Conservation (phyloP, 2,113 vertebrate species). For the Setophaga coronata region DNA sequence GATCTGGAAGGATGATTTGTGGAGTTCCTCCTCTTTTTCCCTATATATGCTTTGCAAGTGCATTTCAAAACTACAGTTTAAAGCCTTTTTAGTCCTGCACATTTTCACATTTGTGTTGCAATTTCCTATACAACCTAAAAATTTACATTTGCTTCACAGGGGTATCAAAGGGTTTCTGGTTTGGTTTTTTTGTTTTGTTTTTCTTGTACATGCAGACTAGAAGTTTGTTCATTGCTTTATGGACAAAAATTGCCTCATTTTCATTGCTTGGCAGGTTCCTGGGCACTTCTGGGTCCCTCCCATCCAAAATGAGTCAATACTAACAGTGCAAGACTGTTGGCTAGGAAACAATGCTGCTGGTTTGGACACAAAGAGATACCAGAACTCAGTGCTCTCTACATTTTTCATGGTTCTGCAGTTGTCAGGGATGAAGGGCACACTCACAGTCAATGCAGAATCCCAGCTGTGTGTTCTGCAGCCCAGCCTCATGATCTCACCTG, state of each 20-base stretch:
- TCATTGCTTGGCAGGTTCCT: not conserved
- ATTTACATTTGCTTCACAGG: not conserved
- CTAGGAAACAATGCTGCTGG: not conserved
- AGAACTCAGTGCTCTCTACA: not conserved
- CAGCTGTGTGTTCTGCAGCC: not conserved
- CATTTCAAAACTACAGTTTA: not conserved
- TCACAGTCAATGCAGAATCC: not conserved
- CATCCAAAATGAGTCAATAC: not conserved
- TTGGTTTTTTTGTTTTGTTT: not conserved
- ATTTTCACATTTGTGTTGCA: not conserved
- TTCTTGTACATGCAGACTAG: not conserved
- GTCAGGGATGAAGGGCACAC: not conserved
- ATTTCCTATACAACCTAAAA: not conserved
- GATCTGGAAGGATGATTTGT: not conserved
- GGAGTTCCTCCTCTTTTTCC: not conserved
- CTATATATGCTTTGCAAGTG: not conserved
- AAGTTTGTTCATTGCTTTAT: not conserved
- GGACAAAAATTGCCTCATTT: not conserved
- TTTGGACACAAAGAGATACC: not conserved
- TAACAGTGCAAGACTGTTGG: not conserved
- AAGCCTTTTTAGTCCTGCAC: not conserved
- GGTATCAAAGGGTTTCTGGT: not conserved
- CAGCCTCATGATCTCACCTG: constrained; percentile 65
- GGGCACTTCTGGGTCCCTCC: not conserved
- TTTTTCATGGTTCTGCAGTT: not conserved